Conservation (phyloP, 2,888 invertebrate genomes). For the Lepidochrysops patricia region DNA sequence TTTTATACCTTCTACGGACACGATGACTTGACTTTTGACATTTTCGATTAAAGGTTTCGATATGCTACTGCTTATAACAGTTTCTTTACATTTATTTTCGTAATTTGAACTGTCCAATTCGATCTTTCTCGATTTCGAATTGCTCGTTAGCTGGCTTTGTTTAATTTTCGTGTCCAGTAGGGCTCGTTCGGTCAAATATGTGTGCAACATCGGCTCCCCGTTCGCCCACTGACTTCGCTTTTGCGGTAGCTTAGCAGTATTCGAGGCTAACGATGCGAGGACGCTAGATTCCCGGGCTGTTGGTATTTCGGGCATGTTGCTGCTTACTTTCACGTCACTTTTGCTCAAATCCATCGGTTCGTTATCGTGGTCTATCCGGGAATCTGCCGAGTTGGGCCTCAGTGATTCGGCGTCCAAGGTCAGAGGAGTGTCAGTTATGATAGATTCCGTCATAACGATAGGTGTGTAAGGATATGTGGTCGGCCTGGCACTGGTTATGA, state of each 20-base stretch:
- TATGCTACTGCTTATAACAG: conserved; percentile 28
- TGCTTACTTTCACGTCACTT: conserved; percentile 47
- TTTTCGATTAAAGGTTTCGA: conserved; percentile 28
- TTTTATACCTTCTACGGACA: conserved; percentile 33
- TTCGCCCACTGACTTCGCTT: conserved; percentile 71
- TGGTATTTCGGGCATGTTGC: conserved; percentile 68
- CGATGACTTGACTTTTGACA: conserved; percentile 26
- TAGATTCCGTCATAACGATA: conserved; percentile 40
- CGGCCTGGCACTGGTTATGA: conserved; percentile 76
- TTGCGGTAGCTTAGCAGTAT: conserved; percentile 76
- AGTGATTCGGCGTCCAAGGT: conserved; percentile 40
- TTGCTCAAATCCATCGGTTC: conserved; percentile 70
- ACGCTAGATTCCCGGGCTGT: conserved; percentile 77
- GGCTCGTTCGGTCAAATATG: conserved; percentile 82
- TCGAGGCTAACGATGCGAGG: conserved; percentile 77
- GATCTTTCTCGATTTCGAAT: conserved; percentile 48
- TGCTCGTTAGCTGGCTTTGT: conserved; percentile 74
- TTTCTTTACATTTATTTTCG: conserved; percentile 30
- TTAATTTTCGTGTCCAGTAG: conserved; percentile 81
- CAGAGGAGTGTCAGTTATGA: conserved; percentile 32
- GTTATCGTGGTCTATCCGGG: conserved; percentile 61
- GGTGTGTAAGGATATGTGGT: conserved; percentile 80
- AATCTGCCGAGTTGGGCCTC: conserved; percentile 40
- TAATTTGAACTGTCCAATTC: conserved; percentile 47
- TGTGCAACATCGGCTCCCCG: conserved; percentile 80